These are phyloP conservation scores for Nothoprocta perdicaria DNA, from an alignment of 2,113 vertebrate genomes.

Conservation along the genomic window DNA sequence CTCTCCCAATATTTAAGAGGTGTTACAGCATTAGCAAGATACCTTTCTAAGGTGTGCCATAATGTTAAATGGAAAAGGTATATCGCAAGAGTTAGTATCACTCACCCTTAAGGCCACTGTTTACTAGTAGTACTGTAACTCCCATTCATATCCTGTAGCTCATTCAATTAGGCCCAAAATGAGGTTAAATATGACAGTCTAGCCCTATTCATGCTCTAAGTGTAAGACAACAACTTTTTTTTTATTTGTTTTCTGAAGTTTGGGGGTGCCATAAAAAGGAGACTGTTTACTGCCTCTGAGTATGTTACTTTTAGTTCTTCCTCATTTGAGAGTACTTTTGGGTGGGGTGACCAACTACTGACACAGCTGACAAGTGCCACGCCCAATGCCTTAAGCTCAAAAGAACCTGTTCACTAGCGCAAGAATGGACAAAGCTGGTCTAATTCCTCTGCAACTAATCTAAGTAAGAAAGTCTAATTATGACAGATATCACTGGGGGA, in stretches of 20 bases:
- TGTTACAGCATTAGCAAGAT: neutral
- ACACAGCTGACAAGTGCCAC: neutral
- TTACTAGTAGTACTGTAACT: neutral
- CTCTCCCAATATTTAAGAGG: neutral
- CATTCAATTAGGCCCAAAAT: neutral
- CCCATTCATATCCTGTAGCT: neutral
- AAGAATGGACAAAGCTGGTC: neutral
- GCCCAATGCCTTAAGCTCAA: neutral
- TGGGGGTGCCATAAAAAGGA: neutral
- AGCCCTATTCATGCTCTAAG: neutral
- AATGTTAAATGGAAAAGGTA: neutral
- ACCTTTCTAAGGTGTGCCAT: neutral
- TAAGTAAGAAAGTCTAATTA: constrained; percentile 45
- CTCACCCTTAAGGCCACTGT: neutral
- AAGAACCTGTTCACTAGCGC: neutral
- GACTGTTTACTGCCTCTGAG: neutral
- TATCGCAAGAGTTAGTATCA: neutral
- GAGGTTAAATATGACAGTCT: neutral
- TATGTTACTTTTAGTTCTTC: neutral
- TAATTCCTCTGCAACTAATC: constrained; percentile 17
- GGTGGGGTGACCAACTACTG: neutral
- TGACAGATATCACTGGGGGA: constrained; percentile 23
- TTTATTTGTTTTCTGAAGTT: neutral
- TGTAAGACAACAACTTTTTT: neutral
- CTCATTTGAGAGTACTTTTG: neutral